A percentile compares a stretch with the other conserved stretches of the same genome.
phyloP scores from a whole-genome alignment of 2,888 invertebrate species.

The Acronicta psi region DNA sequence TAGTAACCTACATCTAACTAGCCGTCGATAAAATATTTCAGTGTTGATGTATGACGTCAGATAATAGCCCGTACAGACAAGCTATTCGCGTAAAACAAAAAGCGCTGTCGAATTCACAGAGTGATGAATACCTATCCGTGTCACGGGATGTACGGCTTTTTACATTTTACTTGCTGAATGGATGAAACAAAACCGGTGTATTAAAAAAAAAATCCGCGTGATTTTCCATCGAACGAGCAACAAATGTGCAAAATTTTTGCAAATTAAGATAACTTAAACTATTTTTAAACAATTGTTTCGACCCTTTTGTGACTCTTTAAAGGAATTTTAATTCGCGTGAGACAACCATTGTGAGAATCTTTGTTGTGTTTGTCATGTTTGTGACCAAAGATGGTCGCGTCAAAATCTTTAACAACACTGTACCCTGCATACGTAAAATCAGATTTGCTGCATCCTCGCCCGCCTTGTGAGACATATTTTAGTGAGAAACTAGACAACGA shows the following conservation, averaged over 20 bases:
- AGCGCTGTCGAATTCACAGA: slow-evolving; percentile 41
- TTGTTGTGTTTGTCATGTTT: no score
- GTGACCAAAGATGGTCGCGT: no score
- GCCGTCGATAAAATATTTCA: slow-evolving; percentile 26
- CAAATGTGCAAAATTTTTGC: no score
- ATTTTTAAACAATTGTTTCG: no score
- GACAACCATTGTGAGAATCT: no score
- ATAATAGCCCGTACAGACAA: slow-evolving; percentile 19
- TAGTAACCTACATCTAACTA: not conserved
- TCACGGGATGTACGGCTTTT: slow-evolving; percentile 25
- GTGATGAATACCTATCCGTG: slow-evolving; percentile 46
- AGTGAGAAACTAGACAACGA: slow-evolving; percentile 63
- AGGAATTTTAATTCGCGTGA: no score
- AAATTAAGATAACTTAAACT: no score
- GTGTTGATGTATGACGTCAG: slow-evolving; percentile 23
- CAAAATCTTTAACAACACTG: no score
- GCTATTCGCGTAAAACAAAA: slow-evolving; percentile 41
- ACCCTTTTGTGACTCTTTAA: no score
- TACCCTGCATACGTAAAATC: no score
- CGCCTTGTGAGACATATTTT: slow-evolving; percentile 45
- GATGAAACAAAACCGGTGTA: slow-evolving; percentile 26
- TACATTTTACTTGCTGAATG: slow-evolving; percentile 34
- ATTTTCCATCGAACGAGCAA: no score
- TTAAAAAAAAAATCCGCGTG: slow-evolving; percentile 12
- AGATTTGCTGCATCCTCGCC: slow-evolving; percentile 51